phyloP scores from a whole-genome alignment of 2,888 invertebrate genomes.

The Dysmachus trigonus region DNA sequence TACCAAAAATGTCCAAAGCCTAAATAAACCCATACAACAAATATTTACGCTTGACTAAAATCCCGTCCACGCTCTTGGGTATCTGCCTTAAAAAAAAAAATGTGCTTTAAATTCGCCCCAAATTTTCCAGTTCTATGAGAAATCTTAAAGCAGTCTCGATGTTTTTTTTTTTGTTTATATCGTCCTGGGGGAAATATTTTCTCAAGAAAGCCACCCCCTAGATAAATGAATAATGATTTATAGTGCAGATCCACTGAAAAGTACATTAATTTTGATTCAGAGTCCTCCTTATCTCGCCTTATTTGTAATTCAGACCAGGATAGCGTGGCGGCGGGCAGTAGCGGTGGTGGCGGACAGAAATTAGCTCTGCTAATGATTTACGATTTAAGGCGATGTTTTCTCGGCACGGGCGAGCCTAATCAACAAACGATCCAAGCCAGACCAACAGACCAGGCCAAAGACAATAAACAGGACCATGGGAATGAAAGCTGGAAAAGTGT shows the following conservation, averaged over 20 bases:
- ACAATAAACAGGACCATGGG: background rate
- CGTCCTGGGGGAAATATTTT: background rate
- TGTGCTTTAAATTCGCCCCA: background rate
- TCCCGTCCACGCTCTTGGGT: background rate
- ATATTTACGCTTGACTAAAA: background rate
- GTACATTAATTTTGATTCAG: slow-evolving; percentile 14
- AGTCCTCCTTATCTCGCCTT: slow-evolving; percentile 13
- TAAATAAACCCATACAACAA: no score
- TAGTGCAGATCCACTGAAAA: slow-evolving; percentile 21
- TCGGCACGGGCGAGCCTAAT: background rate
- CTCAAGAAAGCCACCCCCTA: background rate
- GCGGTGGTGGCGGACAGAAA: background rate
- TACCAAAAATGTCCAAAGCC: background rate
- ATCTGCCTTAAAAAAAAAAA: background rate
- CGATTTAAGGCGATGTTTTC: background rate
- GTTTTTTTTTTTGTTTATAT: background rate
- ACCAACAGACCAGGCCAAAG: background rate
- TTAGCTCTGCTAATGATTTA: slow-evolving; percentile 26
- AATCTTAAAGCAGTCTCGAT: background rate
- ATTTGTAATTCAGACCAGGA: slow-evolving; percentile 2
- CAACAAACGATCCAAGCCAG: background rate
- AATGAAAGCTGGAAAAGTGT: no score
- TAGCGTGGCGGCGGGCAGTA: no score
- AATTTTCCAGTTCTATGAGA: background rate
- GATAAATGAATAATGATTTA: slow-evolving; percentile 30